Base-by-base conservation (phyloP, 1,140 invertebrate species). In the Drosophila pseudoobscura region DNA sequence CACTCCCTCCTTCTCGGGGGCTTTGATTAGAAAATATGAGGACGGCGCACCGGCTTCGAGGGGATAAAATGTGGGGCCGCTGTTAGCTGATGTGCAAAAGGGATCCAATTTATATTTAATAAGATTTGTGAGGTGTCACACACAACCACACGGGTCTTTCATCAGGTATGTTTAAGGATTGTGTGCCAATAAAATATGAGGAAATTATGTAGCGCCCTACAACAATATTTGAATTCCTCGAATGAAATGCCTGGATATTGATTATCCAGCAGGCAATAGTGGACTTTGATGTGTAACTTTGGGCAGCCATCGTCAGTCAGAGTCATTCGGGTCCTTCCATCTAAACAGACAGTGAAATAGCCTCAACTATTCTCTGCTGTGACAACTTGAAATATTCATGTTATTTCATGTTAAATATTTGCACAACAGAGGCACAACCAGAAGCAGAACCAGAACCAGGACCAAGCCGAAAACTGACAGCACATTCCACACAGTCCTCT, bases 391-490 rank as follows among this genome's bases (percentile, higher is more conserved):
- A 73, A 66, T 75, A 75, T 73, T 75, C 57, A 72, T 72, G 69
- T 75, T 61, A 73, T 66, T 66, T 66, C 64, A 58, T 59, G 64
- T 74, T 69, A 63, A 68, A 77, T 69, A 77, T 77, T 77, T 74
- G 71, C 26, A 58, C 70, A 59, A 20, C 20, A 20, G 20, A 31
- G 29, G 55, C 17, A 57, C 26, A 43, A 15, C 15, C 15, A 15
- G 15, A 55, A 4, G 1, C 20, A 20, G 20, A 20, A 20, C 20
- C 1, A 35, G 29, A 17, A 17, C 44, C 44, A 29, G n/a, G 47
- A 29, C 46, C 31, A 44, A 53, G 26, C 29, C 49, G 35, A 56
- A 52, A 24, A 13, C 35, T 39, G 35, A 5, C 35, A 39, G 35
- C 3, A 13, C 11, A 39, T 39, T 39, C 35, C 35, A 31, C 31